Base-by-base conservation (phyloP, 2,113 vertebrate genomes). In the Astatotilapia flaviijosephi region DNA sequence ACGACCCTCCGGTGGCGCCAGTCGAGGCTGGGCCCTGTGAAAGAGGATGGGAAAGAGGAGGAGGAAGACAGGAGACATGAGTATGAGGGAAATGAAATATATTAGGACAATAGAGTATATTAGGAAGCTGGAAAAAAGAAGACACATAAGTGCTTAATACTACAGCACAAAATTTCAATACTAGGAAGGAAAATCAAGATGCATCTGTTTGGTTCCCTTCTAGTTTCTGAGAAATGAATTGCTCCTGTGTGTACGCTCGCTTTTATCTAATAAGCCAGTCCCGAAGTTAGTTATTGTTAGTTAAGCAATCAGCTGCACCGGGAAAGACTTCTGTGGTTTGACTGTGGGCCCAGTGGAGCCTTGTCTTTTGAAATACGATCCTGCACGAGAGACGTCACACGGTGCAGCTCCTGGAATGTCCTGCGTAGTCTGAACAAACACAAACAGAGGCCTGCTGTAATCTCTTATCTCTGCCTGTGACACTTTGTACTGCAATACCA, bases 1-100 rank as follows among this genome's bases (percentile, higher is more conserved):
- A 91, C 94, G 94, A 96, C 95, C 96, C 91, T 84, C 85, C 81
- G 40, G 84, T 93, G 92, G 93, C 93, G 94, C 94, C 94, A 94
- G 91, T 60, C 21, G 19, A 93, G 93, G 94, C 87, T 82, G 89
- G 91, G 85, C 87, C 75, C 82, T 82, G 83, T 19, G 62, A 79
- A 85, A 45, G 68, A 92, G 86, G 92, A 93, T 80, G 84, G 54
- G 80, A 80, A 82, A 82, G 86, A 75, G 83, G 49, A 75, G 75
- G 79, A 56, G 68, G 82, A 56, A 68, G 86, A 54, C 28, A 60
- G 26, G 70, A 83, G 47, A 56, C 86, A 75, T 53, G 89, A 28
- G 75, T 11, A 70, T 6, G 31, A 70, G 73, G 82, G 40, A 65
- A 82, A 35, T 47, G 4, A 88, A 85, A 31, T 51, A 77, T n/a